These are phyloP conservation scores for Rhinogobio ventralis DNA, from an alignment of 2,797 vertebrate genomes.

Conservation along the genomic window DNA sequence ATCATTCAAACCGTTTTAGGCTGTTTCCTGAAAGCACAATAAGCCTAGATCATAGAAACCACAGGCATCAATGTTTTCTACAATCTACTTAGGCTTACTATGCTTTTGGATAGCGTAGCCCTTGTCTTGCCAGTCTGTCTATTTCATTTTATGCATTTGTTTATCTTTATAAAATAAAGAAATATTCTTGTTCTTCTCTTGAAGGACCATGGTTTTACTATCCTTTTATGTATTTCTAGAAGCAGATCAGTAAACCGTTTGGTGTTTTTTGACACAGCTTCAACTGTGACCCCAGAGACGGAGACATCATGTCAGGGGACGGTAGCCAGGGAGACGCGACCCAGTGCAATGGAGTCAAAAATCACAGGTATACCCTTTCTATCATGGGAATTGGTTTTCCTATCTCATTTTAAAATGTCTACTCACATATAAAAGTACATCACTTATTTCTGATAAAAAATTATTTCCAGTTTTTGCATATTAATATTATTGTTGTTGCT, in stretches of 20 bases:
- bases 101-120: background rate
- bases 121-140: background rate
- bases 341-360: slow-evolving; percentile 90
- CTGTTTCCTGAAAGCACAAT: background rate
- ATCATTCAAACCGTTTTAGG: background rate
- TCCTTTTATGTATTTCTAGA: slow-evolving; percentile 59
- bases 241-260: background rate
- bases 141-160: background rate
- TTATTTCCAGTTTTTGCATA: background rate
- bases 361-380: slow-evolving; percentile 84
- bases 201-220: slow-evolving; percentile 70
- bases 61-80: background rate
- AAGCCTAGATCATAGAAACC: background rate
- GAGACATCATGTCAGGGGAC: slow-evolving; percentile 84
- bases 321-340: slow-evolving; percentile 83
- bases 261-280: slow-evolving; percentile 64
- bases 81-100: background rate
- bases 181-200: slow-evolving; percentile 48
- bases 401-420: background rate
- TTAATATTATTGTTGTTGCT: background rate
- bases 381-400: background rate
- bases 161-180: background rate
- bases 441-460: background rate
- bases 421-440: background rate
- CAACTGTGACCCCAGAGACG: slow-evolving; percentile 71